These are phyloP conservation scores for Rhipidura dahli DNA, from an alignment of 2,113 vertebrate genomes.

Conservation along the genomic window DNA sequence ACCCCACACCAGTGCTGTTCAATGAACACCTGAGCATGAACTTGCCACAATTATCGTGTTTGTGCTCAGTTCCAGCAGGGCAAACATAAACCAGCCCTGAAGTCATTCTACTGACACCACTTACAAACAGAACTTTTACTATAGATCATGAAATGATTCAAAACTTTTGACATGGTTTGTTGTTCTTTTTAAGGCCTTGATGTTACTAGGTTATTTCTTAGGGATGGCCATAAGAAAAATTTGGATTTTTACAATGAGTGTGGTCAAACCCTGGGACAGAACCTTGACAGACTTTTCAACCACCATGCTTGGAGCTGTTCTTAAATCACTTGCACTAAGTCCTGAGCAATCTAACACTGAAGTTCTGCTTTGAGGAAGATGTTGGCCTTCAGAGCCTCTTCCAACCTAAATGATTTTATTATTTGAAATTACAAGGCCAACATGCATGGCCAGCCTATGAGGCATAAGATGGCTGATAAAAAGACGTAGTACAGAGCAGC, in stretches of 20 bases:
- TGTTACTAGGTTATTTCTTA: neutral
- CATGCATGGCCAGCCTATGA: accelerated
- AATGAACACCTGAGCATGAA: neutral
- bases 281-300: neutral
- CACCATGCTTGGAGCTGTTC: neutral
- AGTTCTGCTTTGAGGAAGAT: neutral
- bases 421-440: neutral
- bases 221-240: neutral
- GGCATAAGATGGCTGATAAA: neutral
- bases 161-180: neutral
- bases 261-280: neutral
- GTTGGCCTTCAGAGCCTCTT: neutral
- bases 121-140: neutral
- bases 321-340: neutral
- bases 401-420: neutral
- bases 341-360: neutral
- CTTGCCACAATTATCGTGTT: accelerated
- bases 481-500: neutral
- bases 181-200: neutral
- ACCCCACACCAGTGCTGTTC: neutral
- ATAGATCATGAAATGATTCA: neutral
- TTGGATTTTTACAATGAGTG: neutral
- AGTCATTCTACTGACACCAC: neutral
- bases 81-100: neutral
- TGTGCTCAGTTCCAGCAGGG: neutral